Percentiles rank a stretch among this genome's conserved stretches.
phyloP scores from a whole-genome alignment of 2,888 invertebrate genomes.

The Lypha dubia region DNA sequence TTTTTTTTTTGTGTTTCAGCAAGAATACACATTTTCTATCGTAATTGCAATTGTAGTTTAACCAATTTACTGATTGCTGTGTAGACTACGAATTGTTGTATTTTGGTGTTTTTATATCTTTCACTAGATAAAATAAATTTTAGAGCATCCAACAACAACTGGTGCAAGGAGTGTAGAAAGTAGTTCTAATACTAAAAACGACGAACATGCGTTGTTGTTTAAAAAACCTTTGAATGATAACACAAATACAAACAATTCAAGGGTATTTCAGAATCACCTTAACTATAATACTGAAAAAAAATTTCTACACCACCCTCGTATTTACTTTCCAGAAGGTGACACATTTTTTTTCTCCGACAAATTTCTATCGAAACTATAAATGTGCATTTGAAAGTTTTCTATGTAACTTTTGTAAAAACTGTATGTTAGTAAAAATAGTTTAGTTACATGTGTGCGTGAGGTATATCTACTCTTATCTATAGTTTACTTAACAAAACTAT shows the following conservation, averaged over 20 bases:
- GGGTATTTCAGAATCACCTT: too few relatives aligned
- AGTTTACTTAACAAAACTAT: neutral
- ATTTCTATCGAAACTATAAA: neutral
- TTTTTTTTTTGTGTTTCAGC: neutral
- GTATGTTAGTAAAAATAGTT: neutral
- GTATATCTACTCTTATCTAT: neutral
- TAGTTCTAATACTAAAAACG: neutral
- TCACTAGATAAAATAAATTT: neutral
- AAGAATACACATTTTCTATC: neutral
- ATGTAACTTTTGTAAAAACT: neutral
- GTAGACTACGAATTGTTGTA: neutral
- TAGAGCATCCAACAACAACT: slow-evolving; percentile 16
- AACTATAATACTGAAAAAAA: too few relatives aligned
- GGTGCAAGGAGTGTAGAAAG: neutral
- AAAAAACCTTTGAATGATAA: neutral
- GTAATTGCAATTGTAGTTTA: slow-evolving; percentile 31
- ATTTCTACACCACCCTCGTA: neutral
- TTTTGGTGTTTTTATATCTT: slow-evolving; percentile 11
- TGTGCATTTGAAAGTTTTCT: neutral
- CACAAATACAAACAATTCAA: neutral
- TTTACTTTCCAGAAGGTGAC: neutral
- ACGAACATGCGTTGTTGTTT: neutral
- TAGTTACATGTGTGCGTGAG: too few relatives aligned
- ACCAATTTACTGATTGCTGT: slow-evolving; percentile 10
- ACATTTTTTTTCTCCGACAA: neutral